Percentiles rank a stretch among this genome's conserved stretches.
Conservation (phyloP, 2,113 vertebrate species). For the Greenwoodochromis staneri region DNA sequence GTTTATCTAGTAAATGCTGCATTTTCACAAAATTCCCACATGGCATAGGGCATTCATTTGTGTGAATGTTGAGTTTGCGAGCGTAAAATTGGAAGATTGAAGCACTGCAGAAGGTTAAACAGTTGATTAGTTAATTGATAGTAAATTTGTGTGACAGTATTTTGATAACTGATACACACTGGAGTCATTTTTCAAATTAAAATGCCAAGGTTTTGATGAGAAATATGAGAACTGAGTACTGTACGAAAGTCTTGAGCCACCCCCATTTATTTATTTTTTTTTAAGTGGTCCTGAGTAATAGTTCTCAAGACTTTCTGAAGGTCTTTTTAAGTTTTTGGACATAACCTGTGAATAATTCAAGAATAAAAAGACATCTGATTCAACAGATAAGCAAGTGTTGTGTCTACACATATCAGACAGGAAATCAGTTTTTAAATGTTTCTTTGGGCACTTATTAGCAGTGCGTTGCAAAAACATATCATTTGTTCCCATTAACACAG, state of each 20-base stretch:
- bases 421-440: background rate
- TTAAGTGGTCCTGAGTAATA: background rate
- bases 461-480: background rate
- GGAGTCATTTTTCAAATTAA: background rate
- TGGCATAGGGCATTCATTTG: background rate
- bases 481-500: background rate
- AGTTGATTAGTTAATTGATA: background rate
- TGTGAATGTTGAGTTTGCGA: background rate
- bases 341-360: background rate
- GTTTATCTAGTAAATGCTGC: background rate
- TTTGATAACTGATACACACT: background rate
- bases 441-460: background rate
- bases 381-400: background rate
- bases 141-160: background rate
- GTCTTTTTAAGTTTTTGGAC: background rate
- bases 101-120: background rate
- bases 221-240: background rate
- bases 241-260: background rate
- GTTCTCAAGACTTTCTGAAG: background rate
- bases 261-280: background rate
- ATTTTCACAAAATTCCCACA: background rate
- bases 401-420: background rate
- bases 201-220: background rate
- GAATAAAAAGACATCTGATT: background rate
- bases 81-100: background rate